Evolutionary conservation across 2,797 vertebrate genomes (phyloP).

Genomic region (Eurystomus glaucurus): DNA sequence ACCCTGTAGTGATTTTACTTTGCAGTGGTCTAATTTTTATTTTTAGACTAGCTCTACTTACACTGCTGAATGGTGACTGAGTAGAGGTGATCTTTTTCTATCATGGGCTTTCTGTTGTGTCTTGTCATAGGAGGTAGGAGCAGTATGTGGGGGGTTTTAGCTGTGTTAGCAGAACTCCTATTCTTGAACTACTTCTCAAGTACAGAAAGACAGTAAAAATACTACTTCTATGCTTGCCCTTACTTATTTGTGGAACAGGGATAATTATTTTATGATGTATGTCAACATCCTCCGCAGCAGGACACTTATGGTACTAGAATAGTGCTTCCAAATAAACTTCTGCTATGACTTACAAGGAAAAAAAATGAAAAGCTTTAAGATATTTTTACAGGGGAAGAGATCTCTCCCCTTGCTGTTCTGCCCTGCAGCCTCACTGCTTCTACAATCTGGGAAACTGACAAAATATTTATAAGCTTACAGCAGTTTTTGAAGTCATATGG

Average conservation of each 20-base stretch:
- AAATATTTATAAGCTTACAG: neutral
- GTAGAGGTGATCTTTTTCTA: neutral
- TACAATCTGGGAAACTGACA: neutral
- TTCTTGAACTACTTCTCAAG: neutral
- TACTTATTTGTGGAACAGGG: neutral
- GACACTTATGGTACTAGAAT: neutral
- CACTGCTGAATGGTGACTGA: neutral
- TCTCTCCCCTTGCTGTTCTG: neutral
- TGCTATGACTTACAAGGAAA: neutral
- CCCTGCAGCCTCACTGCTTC: neutral
- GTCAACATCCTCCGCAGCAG: neutral
- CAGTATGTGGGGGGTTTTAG: neutral
- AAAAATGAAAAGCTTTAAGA: neutral
- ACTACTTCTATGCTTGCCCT: neutral
- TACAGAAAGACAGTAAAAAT: neutral
- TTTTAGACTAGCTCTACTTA: neutral
- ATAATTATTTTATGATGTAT: neutral
- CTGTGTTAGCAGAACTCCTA: neutral
- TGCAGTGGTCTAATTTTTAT: neutral
- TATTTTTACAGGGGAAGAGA: neutral
- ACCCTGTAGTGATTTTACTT: neutral
- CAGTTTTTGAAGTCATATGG: neutral
- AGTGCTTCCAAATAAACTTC: neutral
- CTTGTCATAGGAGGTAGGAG: neutral
- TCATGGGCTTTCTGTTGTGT: neutral